phyloP scores from a whole-genome alignment of 2,888 invertebrate species.

The Tribolium freemani region DNA sequence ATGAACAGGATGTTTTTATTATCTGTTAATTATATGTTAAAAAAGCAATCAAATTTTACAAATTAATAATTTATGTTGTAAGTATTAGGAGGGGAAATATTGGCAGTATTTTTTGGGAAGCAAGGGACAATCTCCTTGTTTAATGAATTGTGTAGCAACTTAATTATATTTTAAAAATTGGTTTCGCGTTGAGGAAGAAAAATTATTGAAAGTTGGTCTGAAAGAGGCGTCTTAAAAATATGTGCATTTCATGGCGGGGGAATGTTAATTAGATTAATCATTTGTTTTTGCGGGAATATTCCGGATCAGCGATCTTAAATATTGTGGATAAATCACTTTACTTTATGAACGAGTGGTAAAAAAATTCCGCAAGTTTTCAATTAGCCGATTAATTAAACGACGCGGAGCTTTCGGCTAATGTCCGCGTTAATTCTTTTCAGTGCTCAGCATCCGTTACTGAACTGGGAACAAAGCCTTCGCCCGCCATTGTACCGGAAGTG shows the following conservation, averaged over 20 bases:
- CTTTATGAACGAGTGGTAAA: conserved; percentile 50
- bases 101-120: too few species aligned
- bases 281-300: conserved; percentile 50
- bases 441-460: conserved; percentile 54
- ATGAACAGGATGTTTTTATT: too few species aligned
- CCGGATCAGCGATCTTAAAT: conserved; percentile 50
- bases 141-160: neutral
- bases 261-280: conserved; percentile 57
- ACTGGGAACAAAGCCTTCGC: conserved; percentile 63
- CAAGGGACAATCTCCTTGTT: neutral
- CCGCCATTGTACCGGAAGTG: conserved; percentile 67
- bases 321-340: conserved; percentile 52
- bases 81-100: too few species aligned
- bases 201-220: neutral
- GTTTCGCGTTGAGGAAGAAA: neutral
- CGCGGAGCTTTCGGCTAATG: conserved; percentile 58
- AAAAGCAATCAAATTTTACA: too few species aligned
- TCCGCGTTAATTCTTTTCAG: conserved; percentile 64
- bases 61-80: too few species aligned
- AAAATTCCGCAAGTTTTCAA: conserved; percentile 63
- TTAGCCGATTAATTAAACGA: conserved; percentile 66
- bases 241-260: conserved; percentile 4
- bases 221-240: conserved; percentile 5
- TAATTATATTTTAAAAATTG: neutral
- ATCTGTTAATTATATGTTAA: too few species aligned